A percentile compares a stretch with the other conserved stretches of the same genome.
phyloP scores from a whole-genome alignment of 2,888 invertebrate genomes.

The Machimus rusticus region DNA sequence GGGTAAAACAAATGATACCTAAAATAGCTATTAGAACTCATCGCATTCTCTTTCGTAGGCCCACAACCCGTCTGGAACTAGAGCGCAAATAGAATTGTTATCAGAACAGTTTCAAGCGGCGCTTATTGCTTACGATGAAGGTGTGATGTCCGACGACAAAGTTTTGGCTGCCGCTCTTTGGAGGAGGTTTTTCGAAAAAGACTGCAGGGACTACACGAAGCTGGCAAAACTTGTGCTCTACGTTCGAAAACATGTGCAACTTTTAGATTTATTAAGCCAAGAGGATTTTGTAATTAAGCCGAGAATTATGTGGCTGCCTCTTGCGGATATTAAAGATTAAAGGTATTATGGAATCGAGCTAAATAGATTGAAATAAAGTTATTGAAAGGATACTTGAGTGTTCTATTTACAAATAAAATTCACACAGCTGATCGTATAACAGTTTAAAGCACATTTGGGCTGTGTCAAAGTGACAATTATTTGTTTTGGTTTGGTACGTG shows the following conservation, averaged over 20 bases:
- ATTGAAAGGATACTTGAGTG: neutral
- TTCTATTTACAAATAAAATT: neutral
- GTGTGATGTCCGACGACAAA: constrained; percentile 76
- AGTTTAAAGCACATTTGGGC: neutral
- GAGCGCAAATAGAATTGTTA: constrained; percentile 71
- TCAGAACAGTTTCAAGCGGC: constrained; percentile 86
- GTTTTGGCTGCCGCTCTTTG: constrained; percentile 83
- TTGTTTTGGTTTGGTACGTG: neutral
- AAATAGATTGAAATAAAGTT: neutral
- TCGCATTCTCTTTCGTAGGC: constrained; percentile 63
- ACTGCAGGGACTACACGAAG: constrained; percentile 70
- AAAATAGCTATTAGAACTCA: neutral
- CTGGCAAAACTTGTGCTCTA: constrained; percentile 78
- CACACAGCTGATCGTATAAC: neutral
- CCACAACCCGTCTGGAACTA: constrained; percentile 69
- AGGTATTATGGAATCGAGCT: neutral
- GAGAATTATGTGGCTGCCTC: constrained; percentile 66
- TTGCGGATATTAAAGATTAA: constrained; percentile 38
- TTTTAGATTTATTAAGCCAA: constrained; percentile 67
- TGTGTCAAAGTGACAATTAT: neutral
- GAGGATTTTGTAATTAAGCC: constrained; percentile 68
- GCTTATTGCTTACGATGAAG: constrained; percentile 87
- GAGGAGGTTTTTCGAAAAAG: constrained; percentile 79
- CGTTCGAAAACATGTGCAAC: constrained; percentile 76
- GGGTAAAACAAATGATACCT: constrained; percentile 60